A percentile compares a stretch with the other conserved stretches of the same genome.
Conservation (phyloP, 2,888 invertebrate species). For the Pterobdella sp. region DNA sequence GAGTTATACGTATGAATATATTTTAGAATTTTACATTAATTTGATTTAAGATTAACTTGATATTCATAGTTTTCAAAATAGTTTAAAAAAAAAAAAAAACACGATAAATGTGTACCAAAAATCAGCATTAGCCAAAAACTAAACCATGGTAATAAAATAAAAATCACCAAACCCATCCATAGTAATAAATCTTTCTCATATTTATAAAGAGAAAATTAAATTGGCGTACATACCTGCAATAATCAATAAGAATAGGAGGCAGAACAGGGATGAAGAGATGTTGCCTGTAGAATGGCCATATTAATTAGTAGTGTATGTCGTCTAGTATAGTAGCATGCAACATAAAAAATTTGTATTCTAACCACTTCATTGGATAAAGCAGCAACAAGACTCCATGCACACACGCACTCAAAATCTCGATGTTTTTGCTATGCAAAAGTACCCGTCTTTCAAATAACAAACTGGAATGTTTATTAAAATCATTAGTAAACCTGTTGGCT, state of each 20-base stretch:
- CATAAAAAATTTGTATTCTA: conserved; percentile 68
- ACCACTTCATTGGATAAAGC: conserved; percentile 94
- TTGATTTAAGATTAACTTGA: no score
- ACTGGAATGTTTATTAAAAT: conserved; percentile 50
- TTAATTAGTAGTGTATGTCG: neutral
- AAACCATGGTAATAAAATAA: conserved; percentile 47
- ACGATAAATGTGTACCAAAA: no score
- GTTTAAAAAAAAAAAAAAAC: no score
- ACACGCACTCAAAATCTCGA: conserved; percentile 76
- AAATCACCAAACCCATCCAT: neutral
- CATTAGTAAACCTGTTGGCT: neutral
- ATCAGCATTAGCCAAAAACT: conserved; percentile 60
- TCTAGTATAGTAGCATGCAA: neutral
- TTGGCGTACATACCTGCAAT: conserved; percentile 45
- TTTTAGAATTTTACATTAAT: no score
- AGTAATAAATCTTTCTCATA: neutral
- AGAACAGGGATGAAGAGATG: conserved; percentile 93
- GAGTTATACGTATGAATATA: no score
- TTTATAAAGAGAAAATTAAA: neutral
- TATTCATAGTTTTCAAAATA: no score
- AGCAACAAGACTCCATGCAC: conserved; percentile 83
- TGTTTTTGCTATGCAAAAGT: conserved; percentile 78
- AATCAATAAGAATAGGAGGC: conserved; percentile 75
- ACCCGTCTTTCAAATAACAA: conserved; percentile 87
- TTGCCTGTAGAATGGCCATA: conserved; percentile 56